Evolutionary conservation across 1,140 invertebrate species (phyloP), one percentile per base, ranked within the genome.

Genomic region (Metopolophium dirhodum): DNA sequence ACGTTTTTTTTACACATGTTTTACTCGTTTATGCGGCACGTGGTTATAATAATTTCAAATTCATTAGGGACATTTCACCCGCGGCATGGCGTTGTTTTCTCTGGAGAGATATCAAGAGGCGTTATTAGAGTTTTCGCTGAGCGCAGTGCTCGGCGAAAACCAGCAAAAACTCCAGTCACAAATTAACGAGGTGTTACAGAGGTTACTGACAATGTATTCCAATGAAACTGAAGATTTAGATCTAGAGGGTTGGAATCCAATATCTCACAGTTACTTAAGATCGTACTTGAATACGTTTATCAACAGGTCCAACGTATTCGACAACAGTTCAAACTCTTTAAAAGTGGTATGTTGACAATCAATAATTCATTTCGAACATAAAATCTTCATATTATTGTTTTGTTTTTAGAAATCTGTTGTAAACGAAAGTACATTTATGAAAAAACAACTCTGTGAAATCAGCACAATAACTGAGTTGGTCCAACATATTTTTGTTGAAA

Each of bases 71-170:
- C 97, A 97, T 94, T 97, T 96, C 94, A 95, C 97, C 93, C 95
- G 96, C 94, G 97, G 97, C 20, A 95, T 96, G 94, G 96, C 96
- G 8, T 95, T 97, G 47, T 96, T 96, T 93, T 96, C 96, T 4
- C 94, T 97, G 37, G 96, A 96, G 7, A 95, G 96, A 45, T 96
- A 96, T 95, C 97, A 97, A 94, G 97, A 97, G 94, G 97, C 97
- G 30, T 95, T 97, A 86, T 95, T 96, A 54, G 96, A 96, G 20
- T 96, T 97, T 93, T 96, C 97, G 93, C 95, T 96, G 57, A 97
- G 96, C 94, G 95, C 96, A 30, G 96, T 96, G 9, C 95, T 97
- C 54, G 96, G 96, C 88, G 95, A 95, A 94, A 94, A 94, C 85
- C 1, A 45, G 8, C 91, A 93, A 41, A 93, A 93, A 23, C 47